A percentile compares a stretch with the other conserved stretches of the same genome.
phyloP scores from a whole-genome alignment of 2,797 vertebrate species.

The Anniella stebbinsi region DNA sequence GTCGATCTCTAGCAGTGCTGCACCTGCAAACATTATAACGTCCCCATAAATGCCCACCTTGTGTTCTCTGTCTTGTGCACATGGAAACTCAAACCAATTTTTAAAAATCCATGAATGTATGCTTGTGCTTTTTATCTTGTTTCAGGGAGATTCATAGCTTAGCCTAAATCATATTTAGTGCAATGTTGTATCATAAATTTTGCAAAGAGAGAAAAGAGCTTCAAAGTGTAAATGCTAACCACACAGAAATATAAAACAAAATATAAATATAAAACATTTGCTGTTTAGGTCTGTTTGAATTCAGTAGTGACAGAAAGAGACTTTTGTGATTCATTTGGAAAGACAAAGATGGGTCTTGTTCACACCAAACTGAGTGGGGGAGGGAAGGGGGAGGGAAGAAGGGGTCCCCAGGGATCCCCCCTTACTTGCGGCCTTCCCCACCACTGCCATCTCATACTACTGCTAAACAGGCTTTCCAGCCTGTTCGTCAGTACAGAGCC shows the following conservation, averaged over 20 bases:
- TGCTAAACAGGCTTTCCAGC: too few species aligned
- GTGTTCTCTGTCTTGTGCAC: background rate
- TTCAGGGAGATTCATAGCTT: slow-evolving; percentile 34
- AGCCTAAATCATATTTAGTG: slow-evolving; percentile 23
- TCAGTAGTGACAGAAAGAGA: slow-evolving; percentile 31
- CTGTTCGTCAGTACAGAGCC: too few species aligned
- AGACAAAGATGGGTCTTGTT: slow-evolving; percentile 33
- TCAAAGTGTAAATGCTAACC: slow-evolving; percentile 54
- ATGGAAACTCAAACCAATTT: background rate
- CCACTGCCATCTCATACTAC: too few species aligned
- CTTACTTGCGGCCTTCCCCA: too few species aligned
- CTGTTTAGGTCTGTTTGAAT: slow-evolving; percentile 50
- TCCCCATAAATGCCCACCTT: background rate
- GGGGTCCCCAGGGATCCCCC: too few species aligned
- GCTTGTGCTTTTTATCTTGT: slow-evolving; percentile 50
- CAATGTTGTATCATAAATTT: slow-evolving; percentile 57
- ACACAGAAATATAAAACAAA: slow-evolving; percentile 33
- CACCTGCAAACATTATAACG: background rate
- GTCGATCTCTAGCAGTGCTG: background rate
- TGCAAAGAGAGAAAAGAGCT: slow-evolving; percentile 45
- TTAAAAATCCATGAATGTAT: slow-evolving; percentile 3
- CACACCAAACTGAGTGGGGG: background rate
- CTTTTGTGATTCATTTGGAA: slow-evolving; percentile 45
- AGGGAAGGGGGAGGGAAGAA: too few species aligned
- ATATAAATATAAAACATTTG: background rate